Base-by-base conservation (phyloP, 2,797 vertebrate genomes). In the Scolopax rusticola region DNA sequence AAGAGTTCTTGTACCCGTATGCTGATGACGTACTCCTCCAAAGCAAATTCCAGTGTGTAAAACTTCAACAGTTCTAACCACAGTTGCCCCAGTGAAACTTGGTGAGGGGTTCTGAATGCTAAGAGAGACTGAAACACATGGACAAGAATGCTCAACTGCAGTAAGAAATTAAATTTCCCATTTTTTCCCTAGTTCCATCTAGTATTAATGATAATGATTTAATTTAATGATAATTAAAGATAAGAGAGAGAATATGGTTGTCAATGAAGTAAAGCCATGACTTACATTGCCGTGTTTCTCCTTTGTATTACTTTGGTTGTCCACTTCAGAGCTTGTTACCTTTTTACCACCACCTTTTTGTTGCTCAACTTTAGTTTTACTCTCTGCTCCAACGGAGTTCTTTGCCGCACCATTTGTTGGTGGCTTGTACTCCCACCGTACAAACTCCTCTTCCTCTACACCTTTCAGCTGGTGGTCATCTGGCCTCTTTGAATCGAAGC, bases 11-110 rank as follows among this genome's bases (percentile, higher is more conserved):
- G 98, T 87, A 99, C 97, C 83, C 99, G 99, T 97, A 99, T 99
- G 98, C 99, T 99, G 98, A 99, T 99, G 98, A 99, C 99, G 83
- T 98, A 98, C 76, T 99, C 99, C 94, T 99, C 99, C 97, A 99
- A 98, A 92, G 99, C 98, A 97, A 99, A 99, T 97, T 99, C 99
- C 98, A 99, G 98, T 73, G 99, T 99, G 98, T 99, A 99, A 98
- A 99, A 99, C 91, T 99, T 99, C 77, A 99, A 95, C 76, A 99
- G 98, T 97, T 99, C 99, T 98, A 99, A 95, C 99, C 99, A 99
- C 95, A 99, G 95, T 87, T 99, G 99, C 54, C 99, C 99, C 93
- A 99, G 93, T 8, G 98, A 98, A 86, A 98, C 98, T 50, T 97
- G 98, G 94, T 98, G 98, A 60, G 97, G 89, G 69, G 84, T 94